Percentiles rank a stretch among this genome's conserved stretches.
These are phyloP conservation scores for Thomomys bottae DNA, from an alignment of 2,113 vertebrate genomes.

Conservation along the genomic window DNA sequence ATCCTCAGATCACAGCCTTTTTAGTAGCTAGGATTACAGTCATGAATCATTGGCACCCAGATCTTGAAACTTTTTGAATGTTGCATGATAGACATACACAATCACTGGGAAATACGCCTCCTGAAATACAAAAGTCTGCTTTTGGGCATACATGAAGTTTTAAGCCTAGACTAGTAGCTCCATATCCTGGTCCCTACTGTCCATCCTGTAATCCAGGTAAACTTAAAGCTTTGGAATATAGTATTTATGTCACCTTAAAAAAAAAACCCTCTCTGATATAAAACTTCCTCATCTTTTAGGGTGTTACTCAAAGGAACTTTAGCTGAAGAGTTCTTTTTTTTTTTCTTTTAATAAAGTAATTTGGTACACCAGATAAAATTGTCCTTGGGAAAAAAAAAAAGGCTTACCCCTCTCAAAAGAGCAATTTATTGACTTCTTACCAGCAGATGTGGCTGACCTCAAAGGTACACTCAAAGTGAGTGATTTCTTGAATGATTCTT, in stretches of 20 bases:
- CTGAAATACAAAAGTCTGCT: not conserved
- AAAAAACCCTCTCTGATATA: not conserved
- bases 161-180: not conserved
- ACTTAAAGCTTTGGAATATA: not conserved
- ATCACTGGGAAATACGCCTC: too few species aligned
- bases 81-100: too few species aligned
- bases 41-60: too few species aligned
- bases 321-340: conserved; percentile 9
- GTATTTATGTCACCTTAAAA: not conserved
- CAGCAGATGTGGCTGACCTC: not conserved
- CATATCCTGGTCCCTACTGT: too few species aligned
- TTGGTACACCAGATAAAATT: not conserved
- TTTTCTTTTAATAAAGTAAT: conserved; percentile 53
- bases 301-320: not conserved
- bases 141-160: not conserved
- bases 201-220: not conserved
- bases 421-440: not conserved
- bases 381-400: not conserved
- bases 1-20: too few species aligned
- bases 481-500: conserved; percentile 60
- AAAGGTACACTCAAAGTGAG: not conserved
- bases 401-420: not conserved
- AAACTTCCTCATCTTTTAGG: conserved; percentile 7
- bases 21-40: too few species aligned
- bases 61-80: not conserved